Conservation (phyloP, 35 echinoderm and acorn worm genomes). For the Anneissia japonica region DNA sequence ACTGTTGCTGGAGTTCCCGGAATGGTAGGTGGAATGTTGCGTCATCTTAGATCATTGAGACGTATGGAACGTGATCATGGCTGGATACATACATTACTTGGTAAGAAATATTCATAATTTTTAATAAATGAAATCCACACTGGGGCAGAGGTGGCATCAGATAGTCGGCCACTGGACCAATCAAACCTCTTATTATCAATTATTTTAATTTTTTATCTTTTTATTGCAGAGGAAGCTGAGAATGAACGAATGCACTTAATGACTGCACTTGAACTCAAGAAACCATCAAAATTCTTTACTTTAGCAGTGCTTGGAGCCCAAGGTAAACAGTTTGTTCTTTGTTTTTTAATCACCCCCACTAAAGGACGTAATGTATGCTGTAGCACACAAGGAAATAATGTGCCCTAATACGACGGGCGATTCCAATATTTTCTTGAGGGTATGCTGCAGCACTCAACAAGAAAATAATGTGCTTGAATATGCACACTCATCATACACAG, state of each 20-base stretch:
- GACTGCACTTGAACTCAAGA: conserved; percentile 68
- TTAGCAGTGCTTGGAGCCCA: conserved; percentile 55
- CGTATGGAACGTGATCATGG: conserved; percentile 84
- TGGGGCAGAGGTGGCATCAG: neutral
- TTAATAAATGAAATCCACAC: neutral
- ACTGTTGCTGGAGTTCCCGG: conserved; percentile 90
- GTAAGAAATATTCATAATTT: too few species aligned
- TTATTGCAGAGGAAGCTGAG: conserved; percentile 77
- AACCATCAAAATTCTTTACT: conserved; percentile 56
- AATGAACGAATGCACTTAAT: conserved; percentile 97
- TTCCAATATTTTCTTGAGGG: too few species aligned
- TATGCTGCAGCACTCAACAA: too few species aligned
- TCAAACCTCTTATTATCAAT: neutral
- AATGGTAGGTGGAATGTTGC: conserved; percentile 84
- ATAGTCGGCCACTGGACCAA: neutral
- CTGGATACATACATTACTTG: conserved; percentile 90
- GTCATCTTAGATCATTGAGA: conserved; percentile 70
- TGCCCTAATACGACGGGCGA: too few species aligned
- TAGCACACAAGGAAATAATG: too few species aligned
- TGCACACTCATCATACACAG: too few species aligned
- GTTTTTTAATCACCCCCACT: neutral
- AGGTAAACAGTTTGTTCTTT: conserved; percentile 27
- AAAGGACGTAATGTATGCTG: too few species aligned
- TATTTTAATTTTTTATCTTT: neutral
- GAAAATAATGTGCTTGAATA: too few species aligned